phyloP scores from a whole-genome alignment of 30 jellyfish, hydroid and myxozoan species.

The Hydra vulgaris region DNA sequence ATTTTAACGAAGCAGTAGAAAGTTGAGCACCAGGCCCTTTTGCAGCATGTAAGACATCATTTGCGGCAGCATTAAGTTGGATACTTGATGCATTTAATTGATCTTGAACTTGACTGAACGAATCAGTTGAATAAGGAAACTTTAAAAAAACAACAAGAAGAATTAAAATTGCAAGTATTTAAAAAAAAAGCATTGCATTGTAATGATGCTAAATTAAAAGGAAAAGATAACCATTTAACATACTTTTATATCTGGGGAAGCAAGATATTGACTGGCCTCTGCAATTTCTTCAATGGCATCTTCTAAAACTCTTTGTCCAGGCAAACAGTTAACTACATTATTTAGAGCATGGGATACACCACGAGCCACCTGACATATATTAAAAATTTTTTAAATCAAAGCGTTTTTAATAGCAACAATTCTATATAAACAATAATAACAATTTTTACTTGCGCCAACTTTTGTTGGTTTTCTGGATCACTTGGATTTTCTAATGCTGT shows the following conservation, averaged over 20 bases:
- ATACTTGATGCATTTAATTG: constrained; percentile 70
- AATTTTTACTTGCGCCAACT: constrained; percentile 80
- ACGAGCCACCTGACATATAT: constrained; percentile 72
- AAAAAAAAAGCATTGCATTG: too few species aligned
- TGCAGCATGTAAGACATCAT: constrained; percentile 90
- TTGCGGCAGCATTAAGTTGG: constrained; percentile 82
- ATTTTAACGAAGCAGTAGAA: constrained; percentile 79
- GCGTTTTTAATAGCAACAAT: too few species aligned
- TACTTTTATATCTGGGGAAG: constrained; percentile 80
- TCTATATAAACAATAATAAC: too few species aligned
- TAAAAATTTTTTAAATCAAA: too few species aligned
- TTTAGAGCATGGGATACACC: constrained; percentile 94
- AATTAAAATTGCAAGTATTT: background rate
- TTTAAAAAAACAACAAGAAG: constrained; percentile 4
- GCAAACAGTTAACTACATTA: constrained; percentile 93
- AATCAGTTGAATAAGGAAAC: constrained; percentile 80
- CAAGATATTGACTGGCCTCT: constrained; percentile 46
- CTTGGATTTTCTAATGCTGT: constrained; percentile 83
- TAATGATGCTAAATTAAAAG: too few species aligned
- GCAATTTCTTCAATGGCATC: constrained; percentile 93
- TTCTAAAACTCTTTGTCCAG: constrained; percentile 94
- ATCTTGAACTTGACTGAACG: constrained; percentile 87
- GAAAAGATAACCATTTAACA: background rate
- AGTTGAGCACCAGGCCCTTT: constrained; percentile 75
- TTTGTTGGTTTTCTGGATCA: constrained; percentile 75